These are phyloP conservation scores for Cephonodes hylas DNA, from an alignment of 2,888 invertebrate genomes.

Conservation along the genomic window DNA sequence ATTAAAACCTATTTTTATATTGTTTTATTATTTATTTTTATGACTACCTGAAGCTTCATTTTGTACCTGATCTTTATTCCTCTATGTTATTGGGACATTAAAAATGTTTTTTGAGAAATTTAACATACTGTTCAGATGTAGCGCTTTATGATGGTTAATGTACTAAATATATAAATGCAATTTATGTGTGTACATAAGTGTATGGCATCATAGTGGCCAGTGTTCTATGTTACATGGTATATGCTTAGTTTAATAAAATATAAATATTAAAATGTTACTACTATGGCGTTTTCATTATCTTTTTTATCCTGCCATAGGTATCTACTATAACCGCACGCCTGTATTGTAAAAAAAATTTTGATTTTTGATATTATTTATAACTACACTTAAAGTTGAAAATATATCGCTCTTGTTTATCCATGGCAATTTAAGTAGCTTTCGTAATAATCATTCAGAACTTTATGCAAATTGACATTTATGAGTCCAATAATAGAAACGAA, in stretches of 20 bases:
- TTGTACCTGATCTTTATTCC: slow-evolving; percentile 19
- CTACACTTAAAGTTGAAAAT: no score
- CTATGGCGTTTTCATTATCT: not conserved
- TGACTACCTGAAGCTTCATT: slow-evolving; percentile 14
- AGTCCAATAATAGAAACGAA: no score
- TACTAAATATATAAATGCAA: slow-evolving; percentile 1
- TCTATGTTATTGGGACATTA: not conserved
- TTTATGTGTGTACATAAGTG: slow-evolving; percentile 9
- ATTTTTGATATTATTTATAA: no score
- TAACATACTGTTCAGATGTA: not conserved
- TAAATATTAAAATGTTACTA: slow-evolving; percentile 20
- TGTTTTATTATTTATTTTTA: slow-evolving; percentile 11
- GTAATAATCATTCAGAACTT: no score
- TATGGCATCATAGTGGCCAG: slow-evolving; percentile 29
- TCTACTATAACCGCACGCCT: no score
- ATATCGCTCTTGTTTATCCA: no score
- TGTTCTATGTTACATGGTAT: slow-evolving; percentile 33
- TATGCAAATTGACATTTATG: no score
- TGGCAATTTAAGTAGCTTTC: no score
- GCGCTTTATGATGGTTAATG: not conserved
- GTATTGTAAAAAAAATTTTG: no score
- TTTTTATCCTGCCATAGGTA: slow-evolving; percentile 3
- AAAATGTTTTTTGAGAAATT: not conserved
- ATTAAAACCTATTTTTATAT: not conserved
- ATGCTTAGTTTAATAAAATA: slow-evolving; percentile 23